Evolutionary conservation across 2,797 vertebrate genomes (phyloP).

Genomic region (Labeo calbasu): DNA sequence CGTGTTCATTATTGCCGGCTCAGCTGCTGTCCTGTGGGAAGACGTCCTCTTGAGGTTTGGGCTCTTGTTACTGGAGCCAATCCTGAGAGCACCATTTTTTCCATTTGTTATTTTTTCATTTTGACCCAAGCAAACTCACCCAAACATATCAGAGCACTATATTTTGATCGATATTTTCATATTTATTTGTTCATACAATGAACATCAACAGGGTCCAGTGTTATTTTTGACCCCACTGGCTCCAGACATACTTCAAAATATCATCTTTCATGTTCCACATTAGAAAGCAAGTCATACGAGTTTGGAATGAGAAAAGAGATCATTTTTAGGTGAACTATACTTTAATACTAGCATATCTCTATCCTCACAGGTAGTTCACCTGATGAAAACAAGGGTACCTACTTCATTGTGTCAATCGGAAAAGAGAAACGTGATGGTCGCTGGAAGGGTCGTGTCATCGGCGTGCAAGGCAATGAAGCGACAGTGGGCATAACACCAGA

Average conservation of each 20-base stretch:
- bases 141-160: background rate
- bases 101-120: background rate
- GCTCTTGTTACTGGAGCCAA: background rate
- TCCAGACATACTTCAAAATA: background rate
- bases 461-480: constrained; percentile 54
- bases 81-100: background rate
- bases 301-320: background rate
- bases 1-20: background rate
- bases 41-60: background rate
- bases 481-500: constrained; percentile 79
- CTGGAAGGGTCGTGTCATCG: constrained; percentile 78
- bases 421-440: constrained; percentile 35
- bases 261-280: background rate
- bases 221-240: background rate
- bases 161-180: no score
- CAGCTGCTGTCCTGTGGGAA: background rate
- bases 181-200: background rate
- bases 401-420: constrained; percentile 72
- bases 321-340: background rate
- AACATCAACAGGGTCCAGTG: background rate
- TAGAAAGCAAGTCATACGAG: background rate
- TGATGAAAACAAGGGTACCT: constrained; percentile 77
- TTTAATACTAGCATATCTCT: background rate
- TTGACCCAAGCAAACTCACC: background rate
- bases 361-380: constrained; percentile 80